These are phyloP conservation scores for Magallana nippona DNA, from an alignment of 2,888 invertebrate species.

Conservation along the genomic window DNA sequence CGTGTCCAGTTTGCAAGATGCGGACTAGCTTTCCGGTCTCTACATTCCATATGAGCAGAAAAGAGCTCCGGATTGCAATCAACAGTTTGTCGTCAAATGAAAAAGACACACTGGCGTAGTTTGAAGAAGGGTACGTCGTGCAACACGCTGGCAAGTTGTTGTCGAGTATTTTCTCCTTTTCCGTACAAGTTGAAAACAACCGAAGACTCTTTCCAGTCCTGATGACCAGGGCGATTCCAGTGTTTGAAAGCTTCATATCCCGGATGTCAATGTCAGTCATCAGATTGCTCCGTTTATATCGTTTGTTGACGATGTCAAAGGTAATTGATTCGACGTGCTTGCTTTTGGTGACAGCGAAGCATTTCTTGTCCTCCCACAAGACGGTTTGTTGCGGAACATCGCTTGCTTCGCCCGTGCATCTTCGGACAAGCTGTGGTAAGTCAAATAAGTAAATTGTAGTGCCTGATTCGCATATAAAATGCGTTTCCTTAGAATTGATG, in stretches of 20 bases:
- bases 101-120: conserved; percentile 73
- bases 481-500: conserved; percentile 68
- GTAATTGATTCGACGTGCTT: conserved; percentile 64
- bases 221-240: conserved; percentile 64
- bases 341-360: conserved; percentile 66
- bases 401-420: conserved; percentile 64
- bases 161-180: conserved; percentile 61
- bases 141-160: conserved; percentile 68
- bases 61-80: conserved; percentile 71
- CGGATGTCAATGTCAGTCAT: conserved; percentile 68
- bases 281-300: conserved; percentile 59
- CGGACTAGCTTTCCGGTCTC: conserved; percentile 67
- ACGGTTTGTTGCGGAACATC: conserved; percentile 67
- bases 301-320: conserved; percentile 66
- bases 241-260: conserved; percentile 64
- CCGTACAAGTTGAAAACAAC: conserved; percentile 62
- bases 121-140: conserved; percentile 68
- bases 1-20: conserved; percentile 68
- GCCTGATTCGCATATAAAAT: conserved; percentile 68
- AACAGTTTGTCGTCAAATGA: conserved; percentile 68
- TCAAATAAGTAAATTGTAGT: conserved; percentile 64
- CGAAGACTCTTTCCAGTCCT: conserved; percentile 67
- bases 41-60: conserved; percentile 73
- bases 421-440: conserved; percentile 70
- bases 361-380: conserved; percentile 63